Evolutionary conservation across 2,113 vertebrate genomes (phyloP).

Genomic region (Aegotheles bennettii): DNA sequence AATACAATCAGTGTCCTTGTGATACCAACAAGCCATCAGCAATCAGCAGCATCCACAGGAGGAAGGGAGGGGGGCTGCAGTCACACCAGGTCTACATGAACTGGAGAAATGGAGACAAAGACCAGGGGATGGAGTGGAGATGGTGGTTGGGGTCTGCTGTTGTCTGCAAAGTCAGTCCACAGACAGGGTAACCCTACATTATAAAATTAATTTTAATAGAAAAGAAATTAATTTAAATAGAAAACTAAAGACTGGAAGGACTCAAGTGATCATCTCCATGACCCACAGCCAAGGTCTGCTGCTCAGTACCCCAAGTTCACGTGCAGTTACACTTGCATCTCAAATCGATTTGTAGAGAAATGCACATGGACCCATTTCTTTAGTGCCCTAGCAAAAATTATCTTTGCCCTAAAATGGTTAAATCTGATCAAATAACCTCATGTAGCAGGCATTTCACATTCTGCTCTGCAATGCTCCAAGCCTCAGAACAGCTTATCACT

Average conservation of each 20-base stretch:
- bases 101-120: neutral
- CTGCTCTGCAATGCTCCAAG: neutral
- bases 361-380: neutral
- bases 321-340: neutral
- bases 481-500: constrained; percentile 17
- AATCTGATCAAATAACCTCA: constrained; percentile 44
- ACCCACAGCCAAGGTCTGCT: neutral
- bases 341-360: neutral
- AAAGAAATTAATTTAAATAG: too few relatives aligned
- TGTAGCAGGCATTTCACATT: constrained; percentile 12
- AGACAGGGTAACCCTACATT: neutral
- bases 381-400: neutral
- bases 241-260: neutral
- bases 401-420: constrained; percentile 37
- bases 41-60: neutral
- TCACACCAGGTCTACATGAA: neutral
- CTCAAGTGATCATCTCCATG: neutral
- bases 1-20: neutral
- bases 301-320: neutral
- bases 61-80: neutral
- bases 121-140: neutral
- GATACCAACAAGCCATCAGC: neutral
- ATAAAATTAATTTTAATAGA: neutral
- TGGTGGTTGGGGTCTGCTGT: neutral
- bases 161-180: neutral